Evolutionary conservation across 2,888 invertebrate species (phyloP).

Genomic region (Mythimna impura): DNA sequence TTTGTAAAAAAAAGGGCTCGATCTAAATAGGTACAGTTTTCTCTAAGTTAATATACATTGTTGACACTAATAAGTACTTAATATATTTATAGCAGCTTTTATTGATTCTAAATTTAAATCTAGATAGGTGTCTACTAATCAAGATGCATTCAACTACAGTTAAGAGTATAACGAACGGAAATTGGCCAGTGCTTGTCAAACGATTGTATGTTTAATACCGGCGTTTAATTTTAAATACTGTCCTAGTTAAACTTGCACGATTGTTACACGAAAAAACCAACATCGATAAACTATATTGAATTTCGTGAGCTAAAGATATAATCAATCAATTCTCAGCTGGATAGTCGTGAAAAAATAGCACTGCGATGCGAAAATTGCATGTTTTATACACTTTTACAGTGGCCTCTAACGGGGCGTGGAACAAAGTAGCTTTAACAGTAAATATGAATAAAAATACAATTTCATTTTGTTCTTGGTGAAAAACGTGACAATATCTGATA

Average conservation of each 20-base stretch:
- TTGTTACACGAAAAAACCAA: slow-evolving; percentile 42
- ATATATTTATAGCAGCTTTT: not conserved
- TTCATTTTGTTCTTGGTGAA: slow-evolving; percentile 46
- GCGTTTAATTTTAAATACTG: slow-evolving; percentile 21
- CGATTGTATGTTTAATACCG: slow-evolving; percentile 16
- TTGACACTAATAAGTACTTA: not conserved
- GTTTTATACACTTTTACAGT: slow-evolving; percentile 42
- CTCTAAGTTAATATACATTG: not conserved
- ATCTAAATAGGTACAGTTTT: not conserved
- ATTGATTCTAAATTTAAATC: not conserved
- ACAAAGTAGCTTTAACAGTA: slow-evolving; percentile 59
- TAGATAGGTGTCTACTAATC: not conserved
- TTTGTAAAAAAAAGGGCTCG: no score
- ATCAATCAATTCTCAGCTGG: slow-evolving; percentile 56
- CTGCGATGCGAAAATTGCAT: slow-evolving; percentile 44
- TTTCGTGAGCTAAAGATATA: slow-evolving; percentile 47
- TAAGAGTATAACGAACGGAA: slow-evolving; percentile 6
- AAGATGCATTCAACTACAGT: slow-evolving; percentile 1
- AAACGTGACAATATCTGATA: slow-evolving; percentile 52
- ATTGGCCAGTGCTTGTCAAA: not conserved
- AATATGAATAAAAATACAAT: slow-evolving; percentile 61
- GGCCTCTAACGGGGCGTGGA: slow-evolving; percentile 53
- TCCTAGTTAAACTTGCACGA: slow-evolving; percentile 46
- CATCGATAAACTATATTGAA: slow-evolving; percentile 44
- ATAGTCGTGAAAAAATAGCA: slow-evolving; percentile 51